Evolutionary conservation across 1,140 invertebrate species (phyloP).

Genomic region (Caenorhabditis latens): DNA sequence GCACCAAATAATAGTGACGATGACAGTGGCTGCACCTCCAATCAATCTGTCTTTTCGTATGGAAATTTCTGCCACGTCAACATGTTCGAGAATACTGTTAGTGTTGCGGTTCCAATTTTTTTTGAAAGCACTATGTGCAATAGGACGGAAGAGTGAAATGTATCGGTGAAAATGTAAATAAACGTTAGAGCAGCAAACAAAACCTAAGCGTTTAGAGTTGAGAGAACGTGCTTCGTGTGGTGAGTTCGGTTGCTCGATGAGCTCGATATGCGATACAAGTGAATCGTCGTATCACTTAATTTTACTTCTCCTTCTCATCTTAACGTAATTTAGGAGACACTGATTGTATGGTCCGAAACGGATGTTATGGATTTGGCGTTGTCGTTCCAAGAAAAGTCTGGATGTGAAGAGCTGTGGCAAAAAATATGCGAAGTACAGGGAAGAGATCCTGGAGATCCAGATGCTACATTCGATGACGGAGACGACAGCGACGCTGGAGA

Average conservation of each 20-base stretch:
- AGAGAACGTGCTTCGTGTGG: not conserved
- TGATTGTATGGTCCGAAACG: conserved; percentile 99
- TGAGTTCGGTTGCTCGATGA: conserved; percentile 22
- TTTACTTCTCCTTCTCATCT: not conserved
- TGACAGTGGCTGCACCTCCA: no score
- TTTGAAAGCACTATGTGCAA: conserved; percentile 6
- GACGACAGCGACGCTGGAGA: conserved; percentile 86
- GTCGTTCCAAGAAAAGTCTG: conserved; percentile 99
- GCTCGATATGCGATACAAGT: not conserved
- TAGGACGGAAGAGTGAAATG: conserved; percentile 4
- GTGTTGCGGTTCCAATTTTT: not conserved
- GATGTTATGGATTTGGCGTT: conserved; percentile 98
- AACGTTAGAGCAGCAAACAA: conserved; percentile 21
- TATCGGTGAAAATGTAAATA: conserved; percentile 51
- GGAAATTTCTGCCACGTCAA: conserved; percentile 36
- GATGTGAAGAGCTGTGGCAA: conserved; percentile 99
- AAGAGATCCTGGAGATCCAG: conserved; percentile 78
- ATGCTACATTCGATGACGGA: conserved; percentile 81
- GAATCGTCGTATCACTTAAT: not conserved
- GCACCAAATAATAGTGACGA: not conserved
- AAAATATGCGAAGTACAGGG: conserved; percentile 93
- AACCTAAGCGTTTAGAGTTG: not conserved
- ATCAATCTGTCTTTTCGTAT: not conserved
- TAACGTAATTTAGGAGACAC: conserved; percentile 84
- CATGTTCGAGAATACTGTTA: conserved; percentile 15